Evolutionary conservation across 2,888 invertebrate genomes (phyloP).

Genomic region (Rhagium mordax): DNA sequence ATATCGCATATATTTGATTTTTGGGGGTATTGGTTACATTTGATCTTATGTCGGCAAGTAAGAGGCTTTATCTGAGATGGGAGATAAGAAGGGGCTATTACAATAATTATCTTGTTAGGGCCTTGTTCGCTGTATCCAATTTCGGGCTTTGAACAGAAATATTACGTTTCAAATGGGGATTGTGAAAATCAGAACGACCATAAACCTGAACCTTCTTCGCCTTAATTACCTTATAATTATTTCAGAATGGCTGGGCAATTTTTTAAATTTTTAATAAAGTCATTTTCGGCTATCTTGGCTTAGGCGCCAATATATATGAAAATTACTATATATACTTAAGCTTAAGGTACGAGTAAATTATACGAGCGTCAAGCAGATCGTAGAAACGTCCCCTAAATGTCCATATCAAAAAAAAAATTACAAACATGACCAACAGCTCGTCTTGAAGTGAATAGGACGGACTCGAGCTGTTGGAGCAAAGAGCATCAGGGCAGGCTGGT

Average conservation of each 20-base stretch:
- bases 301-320: too few species aligned
- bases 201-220: too few species aligned
- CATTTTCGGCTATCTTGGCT: too few species aligned
- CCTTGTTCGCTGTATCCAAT: conserved; percentile 15
- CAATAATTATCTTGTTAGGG: conserved; percentile 47
- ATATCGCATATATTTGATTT: conserved; percentile 10
- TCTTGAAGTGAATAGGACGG: not conserved
- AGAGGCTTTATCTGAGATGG: conserved; percentile 35
- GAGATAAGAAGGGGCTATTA: conserved; percentile 47
- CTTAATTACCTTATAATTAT: too few species aligned
- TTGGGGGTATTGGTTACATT: conserved; percentile 38
- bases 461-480: not conserved
- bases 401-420: not conserved
- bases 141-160: not conserved
- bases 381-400: not conserved
- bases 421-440: too few species aligned
- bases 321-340: too few species aligned
- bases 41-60: conserved; percentile 41
- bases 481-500: conserved; percentile 5
- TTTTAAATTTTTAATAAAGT: too few species aligned
- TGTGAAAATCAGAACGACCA: too few species aligned
- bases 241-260: too few species aligned
- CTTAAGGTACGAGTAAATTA: too few species aligned
- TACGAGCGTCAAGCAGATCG: too few species aligned
- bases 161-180: not conserved